Evolutionary conservation across 2,888 invertebrate species (phyloP), one percentile per base, ranked within the genome.

Genomic region (Slavum lentiscoides): DNA sequence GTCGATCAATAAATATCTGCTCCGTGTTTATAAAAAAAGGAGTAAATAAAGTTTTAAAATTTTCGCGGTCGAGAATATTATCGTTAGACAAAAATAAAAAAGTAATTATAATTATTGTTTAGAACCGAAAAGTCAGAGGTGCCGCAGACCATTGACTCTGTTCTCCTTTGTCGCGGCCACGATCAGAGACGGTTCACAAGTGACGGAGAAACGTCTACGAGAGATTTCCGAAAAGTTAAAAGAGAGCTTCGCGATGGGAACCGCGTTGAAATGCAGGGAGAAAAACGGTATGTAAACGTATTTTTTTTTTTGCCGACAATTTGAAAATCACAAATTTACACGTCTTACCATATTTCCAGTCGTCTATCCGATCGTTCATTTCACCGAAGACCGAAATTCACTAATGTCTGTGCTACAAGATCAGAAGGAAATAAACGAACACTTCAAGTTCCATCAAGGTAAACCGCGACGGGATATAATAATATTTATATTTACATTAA

Each of bases 301-400:
- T 53, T 9, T 23, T 19, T 17, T 19, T 19, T 55, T n/a, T n/a
- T n/a, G n/a, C 4, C 55, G 19, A 55, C 8, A 19, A 9, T 19
- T 55, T 5, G 19, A 19, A 55, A 55, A 55, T 19, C 55, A 5
- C 17, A 55, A 19, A 7, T 19, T 3, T 19, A 17, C n/a, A 13
- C 0, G 39, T 23, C 19, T 49, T 55, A 23, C 30, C 30, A 0
- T 39, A 19, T 73, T 53, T 85, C 13, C 84, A 86, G 86, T 86
- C 6, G 83, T 86, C 82, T 86, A 85, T 83, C 86, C 86, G n/a
- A 84, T 86, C 55, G 84, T 86, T 67, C 86, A 86, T 83, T 85
- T 85, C 58, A 84, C 84, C 15, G 84, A 85, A 66, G 84, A 85
- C 61, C 82, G 83, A 43, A 84, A 83, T 30, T 82, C 83, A 8